Evolutionary conservation across 2,113 vertebrate species (phyloP).

Genomic region (Tretioscincus oriximinensis): DNA sequence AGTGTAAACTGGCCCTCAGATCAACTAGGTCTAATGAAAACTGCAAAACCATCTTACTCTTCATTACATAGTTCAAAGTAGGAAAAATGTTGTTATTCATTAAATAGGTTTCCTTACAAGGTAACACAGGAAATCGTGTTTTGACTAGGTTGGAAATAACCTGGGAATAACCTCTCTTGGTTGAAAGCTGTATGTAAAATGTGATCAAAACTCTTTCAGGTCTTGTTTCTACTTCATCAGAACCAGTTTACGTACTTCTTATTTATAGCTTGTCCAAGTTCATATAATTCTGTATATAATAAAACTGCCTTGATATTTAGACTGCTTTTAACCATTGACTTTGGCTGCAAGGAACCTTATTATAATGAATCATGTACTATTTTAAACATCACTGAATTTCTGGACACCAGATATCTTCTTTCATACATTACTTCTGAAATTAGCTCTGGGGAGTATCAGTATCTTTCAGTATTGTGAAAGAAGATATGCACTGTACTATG

Average conservation of each 20-base stretch:
- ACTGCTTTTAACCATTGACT: not conserved
- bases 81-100: conserved; percentile 10
- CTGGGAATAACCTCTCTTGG: conserved; percentile 6
- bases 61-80: not conserved
- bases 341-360: not conserved
- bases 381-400: conserved; percentile 5
- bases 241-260: conserved; percentile 12
- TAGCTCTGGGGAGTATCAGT: not conserved
- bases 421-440: not conserved
- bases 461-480: not conserved
- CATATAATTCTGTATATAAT: conserved; percentile 19
- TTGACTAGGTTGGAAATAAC: conserved; percentile 28
- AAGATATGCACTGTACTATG: not conserved
- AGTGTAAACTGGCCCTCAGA: not conserved
- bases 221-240: conserved; percentile 16
- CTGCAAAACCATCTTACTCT: not conserved
- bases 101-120: conserved; percentile 19
- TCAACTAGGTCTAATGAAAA: conserved; percentile 8
- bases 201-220: conserved; percentile 9
- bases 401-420: too few species aligned
- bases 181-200: conserved; percentile 14
- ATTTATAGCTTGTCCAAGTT: conserved; percentile 17
- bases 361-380: not conserved
- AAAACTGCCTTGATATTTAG: not conserved
- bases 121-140: conserved; percentile 8